phyloP scores from a whole-genome alignment of 1,140 invertebrate species.

The Scaptomyza graminum region DNA sequence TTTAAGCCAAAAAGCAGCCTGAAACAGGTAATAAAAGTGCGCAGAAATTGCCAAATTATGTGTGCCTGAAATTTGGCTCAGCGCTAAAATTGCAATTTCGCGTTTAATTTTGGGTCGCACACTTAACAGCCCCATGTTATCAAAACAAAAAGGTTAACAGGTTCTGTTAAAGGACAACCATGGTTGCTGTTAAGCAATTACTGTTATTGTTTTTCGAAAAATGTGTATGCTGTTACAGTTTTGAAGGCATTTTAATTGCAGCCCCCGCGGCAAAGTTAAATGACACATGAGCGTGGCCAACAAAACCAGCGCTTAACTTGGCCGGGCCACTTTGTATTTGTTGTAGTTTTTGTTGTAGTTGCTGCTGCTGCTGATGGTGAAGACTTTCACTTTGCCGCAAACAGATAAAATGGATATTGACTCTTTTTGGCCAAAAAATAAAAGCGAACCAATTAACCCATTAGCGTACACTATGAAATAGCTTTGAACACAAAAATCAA shows the following conservation, averaged over 20 bases:
- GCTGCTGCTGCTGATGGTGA: constrained; percentile 39
- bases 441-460: constrained; percentile 71
- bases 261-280: constrained; percentile 67
- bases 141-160: no score
- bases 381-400: constrained; percentile 70
- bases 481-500: constrained; percentile 22
- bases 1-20: constrained; percentile 48
- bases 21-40: constrained; percentile 40
- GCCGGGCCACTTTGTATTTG: constrained; percentile 25
- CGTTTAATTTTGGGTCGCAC: constrained; percentile 72
- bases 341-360: constrained; percentile 23
- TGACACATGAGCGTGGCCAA: constrained; percentile 65
- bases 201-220: constrained; percentile 4
- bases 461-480: constrained; percentile 70
- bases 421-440: constrained; percentile 72
- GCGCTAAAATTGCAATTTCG: constrained; percentile 54
- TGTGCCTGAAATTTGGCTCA: constrained; percentile 66
- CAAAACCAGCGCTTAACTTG: constrained; percentile 21
- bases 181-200: constrained; percentile 10
- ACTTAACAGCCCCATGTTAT: constrained; percentile 50
- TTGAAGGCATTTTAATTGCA: constrained; percentile 76
- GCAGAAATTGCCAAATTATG: constrained; percentile 72
- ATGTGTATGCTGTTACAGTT: constrained; percentile 51
- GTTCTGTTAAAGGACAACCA: constrained; percentile 26
- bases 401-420: constrained; percentile 74